Percentiles rank a stretch among this genome's conserved stretches.
Conservation (phyloP, 2,797 vertebrate species). For the Australoheros facetus region DNA sequence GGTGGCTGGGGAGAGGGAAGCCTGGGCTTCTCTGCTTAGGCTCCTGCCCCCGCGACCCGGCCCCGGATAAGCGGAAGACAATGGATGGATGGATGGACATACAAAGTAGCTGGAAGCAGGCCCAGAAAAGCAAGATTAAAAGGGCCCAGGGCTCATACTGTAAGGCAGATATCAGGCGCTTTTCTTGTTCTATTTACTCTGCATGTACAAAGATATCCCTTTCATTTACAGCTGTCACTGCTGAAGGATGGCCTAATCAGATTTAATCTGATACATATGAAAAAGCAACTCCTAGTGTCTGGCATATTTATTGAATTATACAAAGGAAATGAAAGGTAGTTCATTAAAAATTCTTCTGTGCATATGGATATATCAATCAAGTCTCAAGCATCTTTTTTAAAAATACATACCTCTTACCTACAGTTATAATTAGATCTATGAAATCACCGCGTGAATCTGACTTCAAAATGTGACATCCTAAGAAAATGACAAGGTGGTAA, state of each 20-base stretch:
- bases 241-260: constrained; percentile 61
- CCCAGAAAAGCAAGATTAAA: constrained; percentile 77
- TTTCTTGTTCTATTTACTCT: constrained; percentile 65
- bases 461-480: constrained; percentile 54
- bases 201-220: constrained; percentile 61
- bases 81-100: too few relatives aligned
- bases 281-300: constrained; percentile 30
- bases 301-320: constrained; percentile 57
- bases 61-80: too few relatives aligned
- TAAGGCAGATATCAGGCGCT: constrained; percentile 63
- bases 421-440: constrained; percentile 69
- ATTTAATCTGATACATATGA: constrained; percentile 60
- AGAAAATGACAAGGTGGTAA: constrained; percentile 50
- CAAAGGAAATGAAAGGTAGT: constrained; percentile 56
- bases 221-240: constrained; percentile 67
- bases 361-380: constrained; percentile 60
- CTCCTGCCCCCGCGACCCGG: too few relatives aligned
- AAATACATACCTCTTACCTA: constrained; percentile 36
- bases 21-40: too few relatives aligned
- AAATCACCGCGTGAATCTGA: constrained; percentile 44
- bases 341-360: constrained; percentile 52
- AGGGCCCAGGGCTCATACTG: constrained; percentile 62
- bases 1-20: too few relatives aligned
- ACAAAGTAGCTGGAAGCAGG: constrained; percentile 79
- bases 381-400: constrained; percentile 18